Percentiles rank a stretch among this genome's conserved stretches.
Conservation (phyloP, 2,797 vertebrate species). For the Amblyraja radiata region DNA sequence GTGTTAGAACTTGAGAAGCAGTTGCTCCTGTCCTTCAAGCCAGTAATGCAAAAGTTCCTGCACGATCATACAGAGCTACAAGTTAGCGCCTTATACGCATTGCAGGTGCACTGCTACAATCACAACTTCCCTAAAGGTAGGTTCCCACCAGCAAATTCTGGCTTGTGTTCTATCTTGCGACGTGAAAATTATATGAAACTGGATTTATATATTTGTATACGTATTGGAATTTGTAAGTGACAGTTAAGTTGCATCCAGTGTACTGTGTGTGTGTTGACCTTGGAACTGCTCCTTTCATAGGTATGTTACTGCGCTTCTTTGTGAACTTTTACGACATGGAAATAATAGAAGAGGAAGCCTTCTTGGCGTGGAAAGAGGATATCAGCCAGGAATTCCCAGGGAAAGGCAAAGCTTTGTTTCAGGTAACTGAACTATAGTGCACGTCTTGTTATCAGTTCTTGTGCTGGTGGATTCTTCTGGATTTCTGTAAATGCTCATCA, state of each 20-base stretch:
- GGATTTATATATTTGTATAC: too few relatives aligned
- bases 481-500: neutral
- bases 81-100: constrained; percentile 92
- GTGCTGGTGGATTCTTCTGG: neutral
- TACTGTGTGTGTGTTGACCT: neutral
- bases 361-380: constrained; percentile 98
- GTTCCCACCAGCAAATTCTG: neutral
- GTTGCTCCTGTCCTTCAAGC: constrained; percentile 91
- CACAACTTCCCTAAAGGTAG: constrained; percentile 89
- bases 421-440: constrained; percentile 60
- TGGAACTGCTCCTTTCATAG: constrained; percentile 50
- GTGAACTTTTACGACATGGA: constrained; percentile 98
- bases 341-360: constrained; percentile 98
- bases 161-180: too few relatives aligned
- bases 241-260: neutral
- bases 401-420: constrained; percentile 98
- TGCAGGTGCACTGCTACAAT: constrained; percentile 94
- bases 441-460: neutral
- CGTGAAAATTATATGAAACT: too few relatives aligned
- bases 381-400: constrained; percentile 98
- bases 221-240: too few relatives aligned
- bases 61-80: constrained; percentile 95
- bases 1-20: constrained; percentile 90
- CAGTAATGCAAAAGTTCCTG: constrained; percentile 98
- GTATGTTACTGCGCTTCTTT: constrained; percentile 97